Base-by-base conservation (phyloP, 2,888 invertebrate species). In the Yponomeuta cagnagella region DNA sequence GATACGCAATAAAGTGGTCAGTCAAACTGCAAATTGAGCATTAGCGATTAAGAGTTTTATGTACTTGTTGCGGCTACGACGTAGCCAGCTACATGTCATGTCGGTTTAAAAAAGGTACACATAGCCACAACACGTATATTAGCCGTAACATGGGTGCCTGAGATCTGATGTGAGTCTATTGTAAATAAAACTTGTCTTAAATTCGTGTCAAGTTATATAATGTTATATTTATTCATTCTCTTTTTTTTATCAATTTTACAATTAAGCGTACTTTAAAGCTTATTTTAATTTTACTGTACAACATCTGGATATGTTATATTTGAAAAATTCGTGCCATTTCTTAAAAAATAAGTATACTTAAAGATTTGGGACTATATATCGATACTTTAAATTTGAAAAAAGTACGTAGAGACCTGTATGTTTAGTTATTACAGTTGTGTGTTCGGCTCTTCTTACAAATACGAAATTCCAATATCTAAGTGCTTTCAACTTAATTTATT, bases 1-100 rank as follows among this genome's bases (percentile, higher is more conserved):
- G 87, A 88, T 82, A 80, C 76, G 88, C 89, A 89, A 89, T 88
- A 88, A 71, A 37, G 88, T 82, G 12, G 79, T 82, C 84, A 85
- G 85, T 86, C 75, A 80, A 83, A 85, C 84, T 86, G 84, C 79
- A 31, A 66, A 63, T 23, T 70, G 48, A 66, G 30, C 10, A 37
- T 37, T 67, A 65, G 65, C 9, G 52, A 15, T 58, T 58, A 58
- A 58, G 52, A 15, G 52, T 15, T 58, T 15, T 15, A 15, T 15
- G 52, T 15, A 58, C 52, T 15, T 58, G 52, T 58, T 58, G 4
- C 12, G 52, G 15, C 52, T 58, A 58, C 15, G 52, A 15, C 52
- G 52, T 58, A 15, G 52, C 15, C 1, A 15, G 6, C 52, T 58
- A 58, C 5, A 9, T 43, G 43, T 43, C 43, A 43, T 43, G 43